Base-by-base conservation (phyloP, 1,140 invertebrate species). In the Camponotus pennsylvanicus region DNA sequence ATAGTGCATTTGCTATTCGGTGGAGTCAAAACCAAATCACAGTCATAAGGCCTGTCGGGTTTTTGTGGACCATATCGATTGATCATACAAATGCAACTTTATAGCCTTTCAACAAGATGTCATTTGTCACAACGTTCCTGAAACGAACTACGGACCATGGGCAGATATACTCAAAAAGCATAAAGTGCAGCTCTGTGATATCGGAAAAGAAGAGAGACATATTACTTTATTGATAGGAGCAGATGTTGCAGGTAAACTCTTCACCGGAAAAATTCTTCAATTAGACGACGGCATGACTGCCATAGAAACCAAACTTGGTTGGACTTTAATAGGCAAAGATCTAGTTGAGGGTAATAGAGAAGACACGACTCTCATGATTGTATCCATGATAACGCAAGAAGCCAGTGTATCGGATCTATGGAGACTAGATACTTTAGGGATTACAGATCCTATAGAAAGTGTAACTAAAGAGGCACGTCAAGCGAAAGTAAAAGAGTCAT, bases 241-340 rank as follows among this genome's bases (percentile, higher is more conserved):
- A 6, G 92, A 94, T 83, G 69, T 94, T 15, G 91, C 89, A 7
- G 93, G 90, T 9, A 92, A 91, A 69, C 73, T 94, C 3, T 76
- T 91, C 0, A 93, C 94, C 0, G 94, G 92, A 9, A 76, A 45
- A 11, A 32, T 85, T 9, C 52, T 91, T 11, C 13, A 75, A 3
- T 66, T 92, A 11, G 32, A 71, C 34, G 66, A 76, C 59, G 92
- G 91, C 7, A 67, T 90, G 9, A 85, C 79, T 0, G 92, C 91
- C 0, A 73, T 93, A 1, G 91, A 94, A 75, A 93, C 93, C 8
- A 40, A 11, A n/a, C 67, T 94, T 1, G 93, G 92, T 13, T 94
- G 92, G 92, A 91, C 90, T 0, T 0, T 94, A 1, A 84, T 91
- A 70, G 92, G 93, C 6, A 88, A 90, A 45, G 40, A 57, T 18